Percentiles rank a stretch among this genome's conserved stretches.
Evolutionary conservation across 2,113 vertebrate species (phyloP).

Genomic region (Rhinolophus ferrumequinum): DNA sequence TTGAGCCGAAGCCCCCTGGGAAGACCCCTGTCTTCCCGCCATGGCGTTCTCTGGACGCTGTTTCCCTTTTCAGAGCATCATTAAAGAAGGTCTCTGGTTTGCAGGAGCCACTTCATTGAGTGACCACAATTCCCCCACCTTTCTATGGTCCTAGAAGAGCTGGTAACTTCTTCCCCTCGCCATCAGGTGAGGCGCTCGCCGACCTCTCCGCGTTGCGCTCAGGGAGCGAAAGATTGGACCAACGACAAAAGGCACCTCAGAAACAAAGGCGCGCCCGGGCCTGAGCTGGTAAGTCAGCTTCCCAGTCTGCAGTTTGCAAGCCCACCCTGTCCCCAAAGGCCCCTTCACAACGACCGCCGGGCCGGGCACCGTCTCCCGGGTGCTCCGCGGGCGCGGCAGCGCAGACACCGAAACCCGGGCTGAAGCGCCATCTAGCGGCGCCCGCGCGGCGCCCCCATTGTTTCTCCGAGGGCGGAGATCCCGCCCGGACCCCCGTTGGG

Average conservation of each 20-base stretch:
- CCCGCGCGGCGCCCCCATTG: not conserved
- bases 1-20: not conserved
- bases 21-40: not conserved
- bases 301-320: not conserved
- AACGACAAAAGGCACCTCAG: not conserved
- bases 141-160: not conserved
- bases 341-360: fast-evolving
- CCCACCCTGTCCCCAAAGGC: not conserved
- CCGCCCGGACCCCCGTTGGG: not conserved
- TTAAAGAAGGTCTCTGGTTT: not conserved
- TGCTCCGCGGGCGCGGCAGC: fast-evolving
- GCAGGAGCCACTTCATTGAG: not conserved
- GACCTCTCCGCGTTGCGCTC: not conserved
- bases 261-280: not conserved
- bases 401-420: not conserved
- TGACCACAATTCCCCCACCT: not conserved
- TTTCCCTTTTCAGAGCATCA: not conserved
- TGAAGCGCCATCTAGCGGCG: conserved; percentile 74
- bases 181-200: not conserved
- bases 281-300: not conserved
- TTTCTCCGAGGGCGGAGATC: not conserved
- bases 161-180: too few species aligned
- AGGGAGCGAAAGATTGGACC: not conserved
- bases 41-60: not conserved
- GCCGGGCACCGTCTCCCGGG: fast-evolving